phyloP scores from a whole-genome alignment of 2,888 invertebrate genomes.

The Phragmatobia fuliginosa region DNA sequence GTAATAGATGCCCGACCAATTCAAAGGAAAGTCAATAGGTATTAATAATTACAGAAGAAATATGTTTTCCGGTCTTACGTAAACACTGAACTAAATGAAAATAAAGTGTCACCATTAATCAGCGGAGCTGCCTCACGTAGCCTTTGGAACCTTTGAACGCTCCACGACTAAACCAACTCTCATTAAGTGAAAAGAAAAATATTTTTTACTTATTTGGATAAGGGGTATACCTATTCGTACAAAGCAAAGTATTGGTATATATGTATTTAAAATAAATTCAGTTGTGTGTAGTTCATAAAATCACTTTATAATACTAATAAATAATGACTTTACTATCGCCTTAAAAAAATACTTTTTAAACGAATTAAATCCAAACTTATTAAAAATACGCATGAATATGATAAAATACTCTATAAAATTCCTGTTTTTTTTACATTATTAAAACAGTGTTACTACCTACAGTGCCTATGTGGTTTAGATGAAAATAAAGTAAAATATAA shows the following conservation, averaged over 20 bases:
- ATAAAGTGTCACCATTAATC: slow-evolving; percentile 76
- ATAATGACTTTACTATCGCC: too few species aligned
- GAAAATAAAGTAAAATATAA: neutral
- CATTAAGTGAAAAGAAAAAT: slow-evolving; percentile 16
- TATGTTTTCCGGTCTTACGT: slow-evolving; percentile 37
- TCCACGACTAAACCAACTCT: slow-evolving; percentile 13
- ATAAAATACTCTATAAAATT: too few species aligned
- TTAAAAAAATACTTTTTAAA: too few species aligned
- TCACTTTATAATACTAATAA: neutral
- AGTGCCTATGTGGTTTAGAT: neutral
- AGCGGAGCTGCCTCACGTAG: slow-evolving; percentile 63
- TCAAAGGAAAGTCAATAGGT: slow-evolving; percentile 3
- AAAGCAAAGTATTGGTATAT: neutral
- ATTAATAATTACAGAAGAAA: slow-evolving; percentile 40
- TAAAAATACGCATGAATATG: too few species aligned
- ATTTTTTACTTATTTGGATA: neutral
- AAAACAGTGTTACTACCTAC: too few species aligned
- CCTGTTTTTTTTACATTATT: too few species aligned
- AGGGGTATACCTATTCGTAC: neutral
- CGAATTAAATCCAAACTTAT: neutral
- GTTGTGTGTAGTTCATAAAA: neutral
- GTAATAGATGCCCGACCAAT: neutral
- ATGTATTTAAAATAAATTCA: neutral
- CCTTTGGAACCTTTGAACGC: slow-evolving; percentile 42
- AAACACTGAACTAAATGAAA: slow-evolving; percentile 64